Conservation (phyloP, 2,888 invertebrate species). For the Nebria brevicollis region DNA sequence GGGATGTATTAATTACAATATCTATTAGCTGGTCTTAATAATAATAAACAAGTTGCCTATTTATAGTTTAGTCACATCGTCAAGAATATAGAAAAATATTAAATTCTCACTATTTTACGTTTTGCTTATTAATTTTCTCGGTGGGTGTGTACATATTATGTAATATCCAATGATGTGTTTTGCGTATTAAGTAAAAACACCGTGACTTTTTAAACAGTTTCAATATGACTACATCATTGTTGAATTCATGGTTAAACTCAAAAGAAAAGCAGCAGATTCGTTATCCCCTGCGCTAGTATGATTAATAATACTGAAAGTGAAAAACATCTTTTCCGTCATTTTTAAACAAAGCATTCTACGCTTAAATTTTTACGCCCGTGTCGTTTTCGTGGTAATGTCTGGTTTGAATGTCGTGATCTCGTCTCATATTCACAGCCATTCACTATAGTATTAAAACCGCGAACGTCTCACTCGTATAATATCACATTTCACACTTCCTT, state of each 20-base stretch:
- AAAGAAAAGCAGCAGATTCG: too few relatives aligned
- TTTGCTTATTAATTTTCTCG: conserved; percentile 13
- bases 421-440: conserved; percentile 8
- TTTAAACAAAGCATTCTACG: neutral
- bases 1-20: conserved; percentile 21
- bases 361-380: neutral
- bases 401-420: conserved; percentile 7
- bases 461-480: conserved; percentile 3
- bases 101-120: neutral
- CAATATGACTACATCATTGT: neutral
- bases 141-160: conserved; percentile 14
- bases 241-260: too few relatives aligned
- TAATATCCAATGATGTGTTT: neutral
- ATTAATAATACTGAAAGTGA: too few relatives aligned
- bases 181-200: neutral
- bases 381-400: neutral
- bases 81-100: conserved; percentile 2
- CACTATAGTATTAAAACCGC: conserved; percentile 10
- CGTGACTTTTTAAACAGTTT: neutral
- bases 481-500: conserved; percentile 17
- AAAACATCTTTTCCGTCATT: neutral
- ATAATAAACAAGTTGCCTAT: conserved; percentile 4
- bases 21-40: conserved; percentile 9
- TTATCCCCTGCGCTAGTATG: too few relatives aligned
- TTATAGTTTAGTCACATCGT: conserved; percentile 16